Base-by-base conservation (phyloP, 2,113 vertebrate genomes). In the Thermophis baileyi region DNA sequence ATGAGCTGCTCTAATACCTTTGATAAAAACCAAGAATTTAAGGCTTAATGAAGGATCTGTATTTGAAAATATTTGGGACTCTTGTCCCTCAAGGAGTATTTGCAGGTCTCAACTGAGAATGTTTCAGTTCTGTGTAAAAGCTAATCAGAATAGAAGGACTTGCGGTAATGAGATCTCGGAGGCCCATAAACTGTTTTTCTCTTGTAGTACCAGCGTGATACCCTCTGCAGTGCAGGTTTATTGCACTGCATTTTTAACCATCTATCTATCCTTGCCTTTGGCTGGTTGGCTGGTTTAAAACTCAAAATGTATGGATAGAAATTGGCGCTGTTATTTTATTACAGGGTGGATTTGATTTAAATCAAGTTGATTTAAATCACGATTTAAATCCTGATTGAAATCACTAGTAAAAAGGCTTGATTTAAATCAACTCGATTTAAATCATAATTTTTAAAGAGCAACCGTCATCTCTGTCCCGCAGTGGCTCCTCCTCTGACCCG, bases 101-200 rank as follows among this genome's bases (percentile, higher is more conserved):
- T 90, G 81, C 89, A 90, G 53, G n/a, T 86, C 44, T 53, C 44
- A 35, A 9, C 74, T 90, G 88, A 47, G 22, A n/a, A 12, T 27
- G 12, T 25, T 30, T 89, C 20, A 93, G 20, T 90, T 90, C 93
- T 30, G 85, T 12, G 47, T 63, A 90, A n/a, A 88, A 95, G 27
- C 46, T 35, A 94, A 87, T 44, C 74, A 90, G 55, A 94, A 30
- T 3, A 25, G 47, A 55, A 90, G 50, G 3, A 50, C 30, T 89
- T 94, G 44, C 44, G 27, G 20, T 90, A 90, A 90, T 87, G 46
- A 90, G 54, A 90, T 86, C 92, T 89, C 51, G 0, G 20, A 89
- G 88, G 88, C 92, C 69, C 22, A 51, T 87, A 63, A 90, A 93
- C 81, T 1, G 14, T 60, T 90, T 89, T 89, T 74, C 22, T 60